Evolutionary conservation across 2,888 invertebrate genomes (phyloP).

Genomic region (Sarcophaga subvicina): DNA sequence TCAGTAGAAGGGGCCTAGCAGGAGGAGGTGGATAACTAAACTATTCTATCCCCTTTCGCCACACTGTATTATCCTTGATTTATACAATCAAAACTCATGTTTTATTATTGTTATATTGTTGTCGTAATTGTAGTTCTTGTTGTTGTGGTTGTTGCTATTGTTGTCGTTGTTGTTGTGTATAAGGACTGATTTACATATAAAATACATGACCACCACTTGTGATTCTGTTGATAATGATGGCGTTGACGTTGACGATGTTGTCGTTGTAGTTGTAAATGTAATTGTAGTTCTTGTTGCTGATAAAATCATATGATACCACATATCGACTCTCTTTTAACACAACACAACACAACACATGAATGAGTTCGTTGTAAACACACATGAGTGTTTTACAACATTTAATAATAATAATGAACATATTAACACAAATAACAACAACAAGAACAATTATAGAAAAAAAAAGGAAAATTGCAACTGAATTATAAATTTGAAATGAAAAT

Average conservation of each 20-base stretch:
- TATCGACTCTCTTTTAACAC: constrained; percentile 23
- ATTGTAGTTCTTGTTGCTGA: constrained; percentile 13
- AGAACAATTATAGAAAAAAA: background rate
- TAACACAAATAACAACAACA: constrained; percentile 19
- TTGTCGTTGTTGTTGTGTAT: constrained; percentile 38
- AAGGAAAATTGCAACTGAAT: background rate
- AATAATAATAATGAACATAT: constrained; percentile 39
- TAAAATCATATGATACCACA: constrained; percentile 44
- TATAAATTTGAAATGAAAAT: background rate
- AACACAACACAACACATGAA: constrained; percentile 8
- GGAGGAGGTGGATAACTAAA: background rate
- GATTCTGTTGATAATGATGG: constrained; percentile 38
- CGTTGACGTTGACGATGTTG: constrained; percentile 27
- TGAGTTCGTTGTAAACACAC: constrained; percentile 37
- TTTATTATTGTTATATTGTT: constrained; percentile 20
- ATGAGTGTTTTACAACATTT: constrained; percentile 30
- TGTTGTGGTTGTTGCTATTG: background rate
- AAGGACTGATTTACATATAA: constrained; percentile 64
- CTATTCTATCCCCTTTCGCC: background rate
- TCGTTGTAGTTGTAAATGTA: background rate
- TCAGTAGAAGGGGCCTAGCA: background rate
- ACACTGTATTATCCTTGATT: constrained; percentile 55
- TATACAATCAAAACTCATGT: constrained; percentile 61
- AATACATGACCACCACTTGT: constrained; percentile 60
- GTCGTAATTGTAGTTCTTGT: constrained; percentile 34